Percentiles rank a stretch among this genome's conserved stretches.
These are phyloP conservation scores for Ceratosolen solmsi DNA, from an alignment of 1,140 invertebrate species.

Conservation along the genomic window DNA sequence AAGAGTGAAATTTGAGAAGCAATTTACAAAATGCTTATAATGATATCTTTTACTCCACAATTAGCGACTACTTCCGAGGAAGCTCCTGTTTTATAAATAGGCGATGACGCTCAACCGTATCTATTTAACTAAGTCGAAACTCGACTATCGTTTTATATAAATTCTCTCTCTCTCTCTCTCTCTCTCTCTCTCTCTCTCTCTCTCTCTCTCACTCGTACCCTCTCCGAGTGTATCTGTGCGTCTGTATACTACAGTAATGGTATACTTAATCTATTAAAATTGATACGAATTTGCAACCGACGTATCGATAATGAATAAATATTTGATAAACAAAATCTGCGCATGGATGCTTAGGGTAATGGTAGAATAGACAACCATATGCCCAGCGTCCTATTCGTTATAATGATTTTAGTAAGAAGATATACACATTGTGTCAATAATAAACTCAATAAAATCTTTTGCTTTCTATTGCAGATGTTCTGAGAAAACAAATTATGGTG, in stretches of 20 bases:
- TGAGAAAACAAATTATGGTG: slow-evolving; percentile 87
- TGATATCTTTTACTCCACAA: slow-evolving; percentile 1
- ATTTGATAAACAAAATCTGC: no score
- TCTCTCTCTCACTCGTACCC: neutral
- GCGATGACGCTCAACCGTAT: slow-evolving; percentile 25
- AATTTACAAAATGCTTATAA: slow-evolving; percentile 21
- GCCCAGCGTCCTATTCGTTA: no score
- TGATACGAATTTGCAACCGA: no score
- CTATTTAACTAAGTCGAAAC: slow-evolving; percentile 25
- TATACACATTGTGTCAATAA: no score
- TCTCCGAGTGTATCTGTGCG: no score
- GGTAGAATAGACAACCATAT: no score
- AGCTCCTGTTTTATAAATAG: slow-evolving; percentile 39
- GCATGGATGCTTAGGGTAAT: no score
- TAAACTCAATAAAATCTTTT: no score
- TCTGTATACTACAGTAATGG: no score
- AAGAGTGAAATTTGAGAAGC: neutral
- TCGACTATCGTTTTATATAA: neutral
- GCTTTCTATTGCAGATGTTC: slow-evolving; percentile 75
- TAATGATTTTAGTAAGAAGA: no score
- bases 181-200: neutral
- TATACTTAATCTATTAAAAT: no score
- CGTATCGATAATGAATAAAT: no score
- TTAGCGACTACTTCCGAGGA: slow-evolving; percentile 5
- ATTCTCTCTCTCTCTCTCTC: neutral